phyloP scores from a whole-genome alignment of 2,113 vertebrate genomes.

The Arenaria interpres region DNA sequence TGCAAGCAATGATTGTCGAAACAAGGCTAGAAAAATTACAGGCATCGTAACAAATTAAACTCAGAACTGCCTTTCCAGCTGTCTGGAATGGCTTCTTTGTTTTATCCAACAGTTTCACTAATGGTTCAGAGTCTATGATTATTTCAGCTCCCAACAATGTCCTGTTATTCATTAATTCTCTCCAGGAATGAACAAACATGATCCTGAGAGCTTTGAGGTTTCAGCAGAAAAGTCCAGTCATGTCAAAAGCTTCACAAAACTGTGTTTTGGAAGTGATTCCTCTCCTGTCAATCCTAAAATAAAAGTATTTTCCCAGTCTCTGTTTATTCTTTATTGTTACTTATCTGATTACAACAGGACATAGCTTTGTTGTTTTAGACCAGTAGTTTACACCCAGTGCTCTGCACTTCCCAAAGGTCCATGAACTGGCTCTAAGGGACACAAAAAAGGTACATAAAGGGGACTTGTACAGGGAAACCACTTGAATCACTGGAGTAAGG shows the following conservation, averaged over 20 bases:
- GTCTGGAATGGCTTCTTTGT: slow-evolving; percentile 28
- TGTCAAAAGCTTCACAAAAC: background rate
- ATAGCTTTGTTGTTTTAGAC: background rate
- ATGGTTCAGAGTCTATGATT: background rate
- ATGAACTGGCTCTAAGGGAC: background rate
- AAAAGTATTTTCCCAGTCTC: background rate
- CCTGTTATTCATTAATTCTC: slow-evolving; percentile 7
- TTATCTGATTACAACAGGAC: background rate
- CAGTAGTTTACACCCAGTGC: background rate
- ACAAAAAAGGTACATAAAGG: background rate
- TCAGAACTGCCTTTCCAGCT: slow-evolving; percentile 24
- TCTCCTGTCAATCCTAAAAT: background rate
- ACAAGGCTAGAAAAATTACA: background rate
- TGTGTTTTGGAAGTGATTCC: background rate
- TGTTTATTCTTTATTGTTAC: background rate
- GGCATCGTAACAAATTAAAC: background rate
- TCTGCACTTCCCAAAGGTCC: background rate
- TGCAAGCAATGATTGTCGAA: background rate
- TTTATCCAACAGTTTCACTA: slow-evolving; percentile 5
- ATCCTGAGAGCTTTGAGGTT: background rate
- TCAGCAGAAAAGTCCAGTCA: background rate
- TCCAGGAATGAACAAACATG: background rate
- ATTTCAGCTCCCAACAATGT: slow-evolving; percentile 1
- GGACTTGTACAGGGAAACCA: too few species aligned
- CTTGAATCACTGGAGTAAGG: background rate